Evolutionary conservation across 2,797 vertebrate species (phyloP), one percentile per base, ranked within the genome.

Genomic region (Falco biarmicus): DNA sequence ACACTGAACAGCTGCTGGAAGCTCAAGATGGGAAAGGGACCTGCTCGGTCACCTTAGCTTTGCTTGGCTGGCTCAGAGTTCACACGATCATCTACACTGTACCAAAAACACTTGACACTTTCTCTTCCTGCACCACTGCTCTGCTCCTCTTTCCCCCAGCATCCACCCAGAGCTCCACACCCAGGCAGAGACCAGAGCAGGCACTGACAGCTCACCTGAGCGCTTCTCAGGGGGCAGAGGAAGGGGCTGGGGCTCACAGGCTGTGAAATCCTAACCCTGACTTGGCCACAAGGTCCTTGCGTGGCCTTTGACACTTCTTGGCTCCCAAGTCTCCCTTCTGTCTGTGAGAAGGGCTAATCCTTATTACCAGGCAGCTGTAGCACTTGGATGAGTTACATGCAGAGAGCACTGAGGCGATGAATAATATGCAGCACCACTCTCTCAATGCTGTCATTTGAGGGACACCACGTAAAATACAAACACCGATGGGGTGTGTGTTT

Each of bases 231-330:
- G 53, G 32, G 64, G 29, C 76, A 93, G 41, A 78, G 17, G 37
- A 80, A 70, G 65, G 25, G 57, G 68, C 48, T 43, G 50, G 41
- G 34, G 16, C 84, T 89, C 76, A 69, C 32, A 54, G 26, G 53
- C 47, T 95, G 32, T 64, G 82, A 87, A 92, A 93, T 63, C 69
- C 79, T 93, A 75, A 54, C 50, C 79, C 48, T 28, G 51, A 39
- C 24, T 78, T 4, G 4, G 51, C 57, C 84, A 88, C 2, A 0
- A 81, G 48, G 64, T 80, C 78, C 68, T 74, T 45, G 39, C 48
- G 37, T 5, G 45, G 89, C 87, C 83, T 81, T 1, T 0, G 82
- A 92, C 47, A 31, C 17, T 29, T 88, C 59, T 73, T 53, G 82
- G 45, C 43, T 92, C 54, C 15, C 76, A 61, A 84, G 54, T 56